phyloP scores from a whole-genome alignment of 1,140 invertebrate species.

The Eriosoma lanigerum region DNA sequence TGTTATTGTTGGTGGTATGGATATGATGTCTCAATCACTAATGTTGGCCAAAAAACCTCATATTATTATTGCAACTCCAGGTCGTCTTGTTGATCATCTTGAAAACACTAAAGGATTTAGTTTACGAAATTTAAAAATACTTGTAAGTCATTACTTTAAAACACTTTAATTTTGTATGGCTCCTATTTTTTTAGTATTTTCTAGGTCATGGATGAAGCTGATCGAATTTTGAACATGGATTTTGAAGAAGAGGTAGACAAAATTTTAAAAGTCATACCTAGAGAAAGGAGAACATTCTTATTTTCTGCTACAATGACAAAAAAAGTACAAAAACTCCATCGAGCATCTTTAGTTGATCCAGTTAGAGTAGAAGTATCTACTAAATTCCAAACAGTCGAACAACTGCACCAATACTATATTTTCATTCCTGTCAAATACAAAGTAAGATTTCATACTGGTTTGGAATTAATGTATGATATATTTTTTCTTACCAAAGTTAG shows the following conservation, averaged over 20 bases:
- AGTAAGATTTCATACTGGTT: conserved; percentile 61
- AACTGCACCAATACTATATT: conserved; percentile 91
- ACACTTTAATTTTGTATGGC: background rate
- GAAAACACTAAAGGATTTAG: conserved; percentile 94
- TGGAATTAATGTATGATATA: too few relatives aligned
- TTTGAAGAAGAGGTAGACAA: conserved; percentile 96
- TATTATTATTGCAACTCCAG: conserved; percentile 90
- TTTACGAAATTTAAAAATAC: conserved; percentile 81
- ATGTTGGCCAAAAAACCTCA: conserved; percentile 93
- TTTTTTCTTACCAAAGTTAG: too few relatives aligned
- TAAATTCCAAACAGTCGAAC: conserved; percentile 97
- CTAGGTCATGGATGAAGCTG: conserved; percentile 92
- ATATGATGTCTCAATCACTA: conserved; percentile 92
- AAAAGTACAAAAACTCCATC: conserved; percentile 94
- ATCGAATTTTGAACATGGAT: conserved; percentile 93
- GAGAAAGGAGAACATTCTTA: conserved; percentile 82
- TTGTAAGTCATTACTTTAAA: conserved; percentile 62
- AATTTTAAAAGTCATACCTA: conserved; percentile 87
- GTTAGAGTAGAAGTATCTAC: conserved; percentile 94
- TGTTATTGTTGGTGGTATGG: conserved; percentile 96
- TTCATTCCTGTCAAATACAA: conserved; percentile 97
- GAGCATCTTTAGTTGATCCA: conserved; percentile 89
- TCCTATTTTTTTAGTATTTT: background rate
- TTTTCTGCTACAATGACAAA: conserved; percentile 99
- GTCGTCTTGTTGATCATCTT: conserved; percentile 84